These are phyloP conservation scores for Cephus cinctus DNA, from an alignment of 1,140 invertebrate genomes.

Conservation along the genomic window DNA sequence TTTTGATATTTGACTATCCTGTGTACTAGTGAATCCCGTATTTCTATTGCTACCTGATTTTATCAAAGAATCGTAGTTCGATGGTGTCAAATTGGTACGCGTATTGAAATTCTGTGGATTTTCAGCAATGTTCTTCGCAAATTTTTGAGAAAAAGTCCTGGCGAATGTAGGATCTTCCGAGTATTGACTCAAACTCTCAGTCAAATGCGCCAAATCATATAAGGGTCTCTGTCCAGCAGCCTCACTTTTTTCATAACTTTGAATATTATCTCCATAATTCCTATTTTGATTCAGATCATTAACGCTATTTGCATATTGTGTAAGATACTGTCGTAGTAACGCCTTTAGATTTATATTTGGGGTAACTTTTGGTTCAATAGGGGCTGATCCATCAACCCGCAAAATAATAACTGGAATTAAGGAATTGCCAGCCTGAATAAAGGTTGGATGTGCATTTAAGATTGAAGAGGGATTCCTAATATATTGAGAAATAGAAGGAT, in stretches of 20 bases:
- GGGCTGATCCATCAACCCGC: conserved; percentile 45
- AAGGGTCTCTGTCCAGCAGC: conserved; percentile 23
- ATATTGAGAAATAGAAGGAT: conserved; percentile 53
- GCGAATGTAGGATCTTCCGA: conserved; percentile 15
- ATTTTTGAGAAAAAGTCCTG: conserved; percentile 7
- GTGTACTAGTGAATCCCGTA: conserved; percentile 5
- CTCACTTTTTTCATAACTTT: no score
- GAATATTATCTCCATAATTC: no score
- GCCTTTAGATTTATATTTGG: conserved; percentile 49
- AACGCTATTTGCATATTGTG: conserved; percentile 43
- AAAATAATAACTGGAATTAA: conserved; percentile 52
- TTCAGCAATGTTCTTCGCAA: conserved; percentile 1
- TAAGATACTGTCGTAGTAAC: conserved; percentile 46
- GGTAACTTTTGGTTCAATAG: conserved; percentile 29
- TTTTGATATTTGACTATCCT: conserved; percentile 3
- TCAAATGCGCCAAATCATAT: conserved; percentile 36
- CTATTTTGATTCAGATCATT: conserved; percentile 31
- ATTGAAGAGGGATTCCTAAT: conserved; percentile 51
- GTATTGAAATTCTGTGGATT: conserved; percentile 14
- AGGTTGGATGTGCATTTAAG: conserved; percentile 50
- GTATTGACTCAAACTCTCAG: conserved; percentile 35
- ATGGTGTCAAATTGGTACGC: conserved; percentile 11
- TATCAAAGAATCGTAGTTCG: conserved; percentile 22
- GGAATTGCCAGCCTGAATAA: conserved; percentile 49
- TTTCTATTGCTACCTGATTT: conserved; percentile 1